Conservation (phyloP, 2,888 invertebrate genomes). For the Colostygia pectinataria region DNA sequence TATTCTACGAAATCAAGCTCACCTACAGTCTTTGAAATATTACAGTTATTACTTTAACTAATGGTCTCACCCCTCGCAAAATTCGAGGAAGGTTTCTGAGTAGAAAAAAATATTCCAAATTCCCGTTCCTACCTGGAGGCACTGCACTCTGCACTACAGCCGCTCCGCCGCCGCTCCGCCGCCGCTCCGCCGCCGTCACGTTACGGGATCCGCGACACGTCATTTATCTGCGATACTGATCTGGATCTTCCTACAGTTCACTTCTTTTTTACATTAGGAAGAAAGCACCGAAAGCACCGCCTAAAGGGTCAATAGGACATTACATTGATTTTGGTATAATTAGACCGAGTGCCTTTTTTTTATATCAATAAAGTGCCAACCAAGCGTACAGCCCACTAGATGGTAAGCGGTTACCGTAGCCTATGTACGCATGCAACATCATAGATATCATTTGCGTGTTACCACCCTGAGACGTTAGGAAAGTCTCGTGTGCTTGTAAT, state of each 20-base stretch:
- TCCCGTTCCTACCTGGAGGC: constrained; percentile 38
- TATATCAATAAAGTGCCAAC: too few species aligned
- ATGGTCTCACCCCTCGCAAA: constrained; percentile 38
- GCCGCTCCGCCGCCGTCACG: not conserved
- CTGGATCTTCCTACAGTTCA: constrained; percentile 22
- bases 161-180: not conserved
- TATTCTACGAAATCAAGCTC: constrained; percentile 33
- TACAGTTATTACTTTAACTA: constrained; percentile 39
- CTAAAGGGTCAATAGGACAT: too few species aligned
- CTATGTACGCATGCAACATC: too few species aligned
- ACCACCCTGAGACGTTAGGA: too few species aligned
- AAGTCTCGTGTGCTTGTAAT: too few species aligned
- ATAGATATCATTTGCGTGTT: too few species aligned
- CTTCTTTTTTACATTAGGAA: too few species aligned
- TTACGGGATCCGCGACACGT: constrained; percentile 8
- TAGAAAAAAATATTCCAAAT: constrained; percentile 36
- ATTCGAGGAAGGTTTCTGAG: constrained; percentile 45
- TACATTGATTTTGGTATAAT: too few species aligned
- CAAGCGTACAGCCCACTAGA: too few species aligned
- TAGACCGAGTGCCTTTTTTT: too few species aligned
- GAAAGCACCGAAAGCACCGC: too few species aligned
- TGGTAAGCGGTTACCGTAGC: too few species aligned
- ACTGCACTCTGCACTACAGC: constrained; percentile 1
- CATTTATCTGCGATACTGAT: constrained; percentile 11
- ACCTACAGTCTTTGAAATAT: constrained; percentile 27